A percentile compares a stretch with the other conserved stretches of the same genome.
These are phyloP conservation scores for Myiotriccus ornatus DNA, from an alignment of 2,797 vertebrate species.

Conservation along the genomic window DNA sequence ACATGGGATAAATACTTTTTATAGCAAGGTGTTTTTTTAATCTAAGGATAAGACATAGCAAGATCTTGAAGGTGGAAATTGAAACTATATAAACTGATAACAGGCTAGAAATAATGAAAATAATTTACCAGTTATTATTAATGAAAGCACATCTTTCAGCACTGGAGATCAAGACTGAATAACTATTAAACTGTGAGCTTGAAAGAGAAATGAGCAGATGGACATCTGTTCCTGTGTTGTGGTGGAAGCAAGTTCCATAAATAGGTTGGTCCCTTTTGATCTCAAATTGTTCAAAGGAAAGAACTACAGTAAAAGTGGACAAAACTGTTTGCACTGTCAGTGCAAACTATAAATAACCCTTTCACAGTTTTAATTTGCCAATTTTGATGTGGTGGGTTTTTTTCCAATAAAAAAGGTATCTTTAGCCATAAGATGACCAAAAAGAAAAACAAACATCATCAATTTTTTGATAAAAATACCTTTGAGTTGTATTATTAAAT, in stretches of 20 bases:
- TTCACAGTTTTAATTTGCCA: neutral
- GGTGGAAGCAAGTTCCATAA: neutral
- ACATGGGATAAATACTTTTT: neutral
- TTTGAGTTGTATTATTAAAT: neutral
- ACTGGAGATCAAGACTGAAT: neutral
- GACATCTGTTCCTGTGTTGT: neutral
- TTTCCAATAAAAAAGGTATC: neutral
- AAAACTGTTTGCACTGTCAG: neutral
- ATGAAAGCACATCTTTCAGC: neutral
- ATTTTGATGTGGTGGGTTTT: neutral
- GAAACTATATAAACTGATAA: neutral
- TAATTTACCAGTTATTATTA: neutral
- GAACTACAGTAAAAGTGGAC: neutral
- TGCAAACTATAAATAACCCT: neutral
- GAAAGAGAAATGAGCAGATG: neutral
- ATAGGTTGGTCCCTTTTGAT: fast-evolving
- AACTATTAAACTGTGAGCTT: neutral
- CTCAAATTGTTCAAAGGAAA: neutral
- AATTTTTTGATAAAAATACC: neutral
- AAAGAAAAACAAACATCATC: neutral
- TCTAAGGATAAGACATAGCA: neutral
- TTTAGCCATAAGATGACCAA: neutral
- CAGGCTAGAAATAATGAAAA: neutral
- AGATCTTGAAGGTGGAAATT: neutral
- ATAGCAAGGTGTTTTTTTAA: fast-evolving